Evolutionary conservation across 1,140 invertebrate genomes (phyloP), one percentile per base, ranked within the genome.

Genomic region (Triops cancriformis): DNA sequence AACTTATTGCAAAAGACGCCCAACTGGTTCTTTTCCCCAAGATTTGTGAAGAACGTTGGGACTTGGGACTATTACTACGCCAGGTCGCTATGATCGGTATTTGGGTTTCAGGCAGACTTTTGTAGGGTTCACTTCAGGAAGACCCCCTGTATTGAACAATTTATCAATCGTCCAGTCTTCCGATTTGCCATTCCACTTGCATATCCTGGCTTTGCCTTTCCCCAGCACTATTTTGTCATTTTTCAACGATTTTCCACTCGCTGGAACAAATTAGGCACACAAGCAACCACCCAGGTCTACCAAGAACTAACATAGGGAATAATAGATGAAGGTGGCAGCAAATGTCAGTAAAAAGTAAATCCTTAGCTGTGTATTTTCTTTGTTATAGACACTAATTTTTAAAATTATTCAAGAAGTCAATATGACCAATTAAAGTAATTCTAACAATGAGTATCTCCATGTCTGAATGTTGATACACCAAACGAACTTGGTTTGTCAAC

Each of bases 141-240:
- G 51, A 64, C 51, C 51, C 51, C 51, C 51, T 64, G 51, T 64
- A 64, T 64, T 64, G 51, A 64, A 64, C 51, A 64, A 64, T 64
- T 64, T 64, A 64, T 64, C 51, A 64, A 64, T 64, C 51, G 51
- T 23, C 51, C 51, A 23, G 10, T 18, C 31, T 37, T 18, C n/a
- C 51, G 51, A 64, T 64, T 64, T 23, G 51, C 51, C 51, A 64
- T 64, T 64, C 51, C 3, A 64, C 14, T 23, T 37, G 31, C 31
- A 37, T 37, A 37, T 64, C 7, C 10, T 64, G 9, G 51, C 23
- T 18, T 64, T 64, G 10, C 51, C 51, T 64, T n/a, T 64, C 18
- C 23, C 51, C 14, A n/a, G 23, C 14, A 64, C 51, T 18, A 23
- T 64, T 64, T n/a, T 64, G 51, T 37, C 31, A 64, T 64, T 64